Conservation (phyloP, 2,797 vertebrate genomes). For the Silurus lanzhouensis region DNA sequence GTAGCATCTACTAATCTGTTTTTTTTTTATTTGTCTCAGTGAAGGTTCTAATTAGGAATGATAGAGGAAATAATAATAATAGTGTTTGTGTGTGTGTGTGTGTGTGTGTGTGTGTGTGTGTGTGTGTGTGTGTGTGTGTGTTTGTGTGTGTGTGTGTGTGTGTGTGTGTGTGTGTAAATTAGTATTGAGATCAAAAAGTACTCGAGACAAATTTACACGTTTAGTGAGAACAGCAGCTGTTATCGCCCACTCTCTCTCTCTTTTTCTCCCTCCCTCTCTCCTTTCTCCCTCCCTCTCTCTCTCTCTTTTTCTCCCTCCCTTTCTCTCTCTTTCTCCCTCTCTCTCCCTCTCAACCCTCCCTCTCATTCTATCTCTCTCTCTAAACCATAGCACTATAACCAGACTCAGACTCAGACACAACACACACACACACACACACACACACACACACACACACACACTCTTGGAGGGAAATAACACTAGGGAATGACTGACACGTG, state of each 20-base stretch:
- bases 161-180: constrained; percentile 13
- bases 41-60: neutral
- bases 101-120: constrained; percentile 21
- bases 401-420: neutral
- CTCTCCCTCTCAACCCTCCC: constrained; percentile 21
- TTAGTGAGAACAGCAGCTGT: constrained; percentile 29
- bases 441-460: constrained; percentile 18
- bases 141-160: no score
- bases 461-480: constrained; percentile 49
- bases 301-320: neutral
- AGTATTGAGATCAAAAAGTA: neutral
- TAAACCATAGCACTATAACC: constrained; percentile 15
- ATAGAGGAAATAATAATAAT: neutral
- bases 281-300: neutral
- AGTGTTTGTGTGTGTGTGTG: constrained; percentile 1
- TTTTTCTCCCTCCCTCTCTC: neutral
- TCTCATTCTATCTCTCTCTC: neutral
- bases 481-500: constrained; percentile 2
- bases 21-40: neutral
- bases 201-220: neutral
- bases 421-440: constrained; percentile 19
- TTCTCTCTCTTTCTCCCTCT: neutral
- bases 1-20: neutral
- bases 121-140: constrained; percentile 26
- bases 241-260: neutral